Conservation (phyloP, 2,113 vertebrate species). For the Hemicordylus capensis region DNA sequence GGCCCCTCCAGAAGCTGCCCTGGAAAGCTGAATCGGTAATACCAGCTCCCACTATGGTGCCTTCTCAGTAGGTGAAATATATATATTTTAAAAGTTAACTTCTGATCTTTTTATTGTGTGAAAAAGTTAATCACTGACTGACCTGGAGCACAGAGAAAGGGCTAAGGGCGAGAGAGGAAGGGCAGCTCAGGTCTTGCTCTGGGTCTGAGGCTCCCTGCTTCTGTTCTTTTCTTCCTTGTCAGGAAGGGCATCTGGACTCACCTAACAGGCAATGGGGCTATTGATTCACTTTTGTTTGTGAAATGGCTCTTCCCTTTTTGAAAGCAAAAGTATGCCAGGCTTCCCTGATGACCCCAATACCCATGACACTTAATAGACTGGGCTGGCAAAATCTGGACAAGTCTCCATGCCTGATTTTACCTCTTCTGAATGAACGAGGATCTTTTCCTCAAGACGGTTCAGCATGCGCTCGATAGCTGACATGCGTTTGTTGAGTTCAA, state of each 20-base stretch:
- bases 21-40: background rate
- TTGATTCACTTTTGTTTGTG: background rate
- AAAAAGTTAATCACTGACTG: background rate
- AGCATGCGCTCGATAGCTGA: constrained; percentile 80
- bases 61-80: background rate
- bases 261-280: background rate
- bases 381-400: background rate
- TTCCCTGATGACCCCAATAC: background rate
- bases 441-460: constrained; percentile 83
- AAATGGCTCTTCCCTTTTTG: background rate
- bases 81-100: background rate
- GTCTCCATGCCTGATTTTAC: constrained; percentile 56
- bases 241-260: background rate
- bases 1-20: too few species aligned
- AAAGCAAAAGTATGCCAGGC: background rate
- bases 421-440: constrained; percentile 71
- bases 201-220: background rate
- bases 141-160: background rate
- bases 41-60: background rate
- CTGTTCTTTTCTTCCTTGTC: background rate
- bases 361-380: background rate
- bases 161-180: background rate
- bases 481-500: constrained; percentile 82
- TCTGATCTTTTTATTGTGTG: background rate
- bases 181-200: background rate